These are phyloP conservation scores for Vulpes ferrilata DNA, from an alignment of 2,113 vertebrate species.

Conservation along the genomic window DNA sequence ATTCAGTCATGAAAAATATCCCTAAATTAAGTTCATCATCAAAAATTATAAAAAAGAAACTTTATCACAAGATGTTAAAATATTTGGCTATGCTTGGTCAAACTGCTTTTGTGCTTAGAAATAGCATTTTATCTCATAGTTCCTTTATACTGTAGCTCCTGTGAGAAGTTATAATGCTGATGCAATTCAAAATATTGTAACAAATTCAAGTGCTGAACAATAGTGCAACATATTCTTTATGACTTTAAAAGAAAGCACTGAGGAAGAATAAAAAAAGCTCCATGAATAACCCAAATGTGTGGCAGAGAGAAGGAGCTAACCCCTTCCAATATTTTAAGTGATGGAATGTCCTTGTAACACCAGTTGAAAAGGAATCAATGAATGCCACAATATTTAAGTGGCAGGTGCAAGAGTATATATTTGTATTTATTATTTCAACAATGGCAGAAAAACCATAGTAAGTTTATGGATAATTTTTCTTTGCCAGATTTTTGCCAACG, in stretches of 20 bases:
- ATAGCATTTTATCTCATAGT: neutral
- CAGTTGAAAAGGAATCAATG: neutral
- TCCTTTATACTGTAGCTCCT: neutral
- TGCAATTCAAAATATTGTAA: conserved; percentile 27
- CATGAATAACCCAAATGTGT: neutral
- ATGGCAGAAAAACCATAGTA: neutral
- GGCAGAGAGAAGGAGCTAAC: neutral
- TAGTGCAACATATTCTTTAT: neutral
- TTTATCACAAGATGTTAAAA: neutral
- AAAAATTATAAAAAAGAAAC: neutral
- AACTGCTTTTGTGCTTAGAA: neutral
- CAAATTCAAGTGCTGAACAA: conserved; percentile 36
- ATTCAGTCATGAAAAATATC: neutral
- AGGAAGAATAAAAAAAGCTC: conserved; percentile 35
- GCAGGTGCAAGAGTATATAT: neutral
- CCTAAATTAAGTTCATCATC: neutral
- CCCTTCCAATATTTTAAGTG: neutral
- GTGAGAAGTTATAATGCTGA: neutral
- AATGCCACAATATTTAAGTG: neutral
- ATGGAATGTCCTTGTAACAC: neutral
- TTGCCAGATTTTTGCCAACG: neutral
- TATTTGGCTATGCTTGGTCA: neutral
- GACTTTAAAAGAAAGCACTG: neutral
- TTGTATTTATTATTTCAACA: conserved; percentile 24
- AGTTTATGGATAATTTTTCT: neutral